Base-by-base conservation (phyloP, 2,888 invertebrate species). In the Lepidocyrtinus sp. region DNA sequence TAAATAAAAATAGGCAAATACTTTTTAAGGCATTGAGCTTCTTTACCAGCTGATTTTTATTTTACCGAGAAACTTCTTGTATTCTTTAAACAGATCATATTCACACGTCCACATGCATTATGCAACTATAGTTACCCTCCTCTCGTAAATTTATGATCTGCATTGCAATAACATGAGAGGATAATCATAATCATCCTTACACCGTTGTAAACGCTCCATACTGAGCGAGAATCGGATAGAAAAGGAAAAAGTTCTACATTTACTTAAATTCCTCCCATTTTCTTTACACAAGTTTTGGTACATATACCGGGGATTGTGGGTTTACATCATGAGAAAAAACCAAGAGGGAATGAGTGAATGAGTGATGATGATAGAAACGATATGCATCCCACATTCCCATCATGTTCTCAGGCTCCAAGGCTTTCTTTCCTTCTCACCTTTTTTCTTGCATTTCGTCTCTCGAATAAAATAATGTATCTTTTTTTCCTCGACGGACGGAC, bases 301-400 rank as follows among this genome's bases (percentile, higher is more conserved):
- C 59, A 59, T 59, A 59, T 59, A 55, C 3, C 7, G 21, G 55
- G 24, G 24, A 1, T 21, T 50, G 62, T 61, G 65, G 45, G 65
- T 65, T 36, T 74, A 59, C 65, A 59, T 65, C 67, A 59, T 74
- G 74, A 65, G 74, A 74, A 74, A 72, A 74, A 55, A 26, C 25
- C 7, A 25, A 68, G 50, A n/a, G 61, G 70, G 59, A 59, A 50
- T 27, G 27, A 69, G 55, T 12, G 75, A 75, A 64, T 76, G 76
- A 76, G 64, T 76, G 76, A 76, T 72, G 63, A 72, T 72, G 46
- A 63, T 62, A 22, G 46, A 46, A 25, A 59, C 19, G 69, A 50
- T 70, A 64, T 72, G 67, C 27, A 77, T 71, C 70, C 65, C 71
- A 77, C 72, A 77, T 77, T 77, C 77, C 50, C 77, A 72, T 71